These are phyloP conservation scores for Nectonema munidae DNA, from an alignment of 2,888 invertebrate species.

Conservation along the genomic window DNA sequence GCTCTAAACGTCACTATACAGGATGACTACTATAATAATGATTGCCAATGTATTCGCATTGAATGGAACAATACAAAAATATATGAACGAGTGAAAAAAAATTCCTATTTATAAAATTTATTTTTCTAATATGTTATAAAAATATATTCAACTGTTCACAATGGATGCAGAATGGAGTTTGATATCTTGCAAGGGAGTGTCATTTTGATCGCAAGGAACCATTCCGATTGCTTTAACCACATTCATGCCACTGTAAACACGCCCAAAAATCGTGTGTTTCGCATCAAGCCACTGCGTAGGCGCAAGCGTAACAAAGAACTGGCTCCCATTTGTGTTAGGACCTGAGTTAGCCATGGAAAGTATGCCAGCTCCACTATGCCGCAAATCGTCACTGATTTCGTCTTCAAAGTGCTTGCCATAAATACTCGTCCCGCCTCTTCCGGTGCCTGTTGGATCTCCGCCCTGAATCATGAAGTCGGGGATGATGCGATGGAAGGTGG, in stretches of 20 bases:
- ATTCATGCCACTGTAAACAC: conserved; percentile 25
- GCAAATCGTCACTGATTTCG: conserved; percentile 64
- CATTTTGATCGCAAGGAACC: conserved; percentile 65
- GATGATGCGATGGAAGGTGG: conserved; percentile 78
- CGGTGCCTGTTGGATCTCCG: conserved; percentile 86
- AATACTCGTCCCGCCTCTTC: conserved; percentile 74
- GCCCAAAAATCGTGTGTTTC: conserved; percentile 71
- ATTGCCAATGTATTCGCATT: too few relatives aligned
- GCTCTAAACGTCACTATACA: too few relatives aligned
- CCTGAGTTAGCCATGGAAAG: conserved; percentile 94
- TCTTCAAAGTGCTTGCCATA: conserved; percentile 77
- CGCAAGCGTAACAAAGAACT: conserved; percentile 81
- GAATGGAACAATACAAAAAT: too few relatives aligned
- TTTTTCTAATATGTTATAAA: too few relatives aligned
- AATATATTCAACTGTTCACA: too few relatives aligned
- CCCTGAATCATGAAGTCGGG: conserved; percentile 32
- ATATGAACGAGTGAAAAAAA: too few relatives aligned
- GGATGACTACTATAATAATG: too few relatives aligned
- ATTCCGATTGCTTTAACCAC: conserved; percentile 64
- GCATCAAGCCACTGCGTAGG: conserved; percentile 92
- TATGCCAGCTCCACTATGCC: conserved; percentile 66
- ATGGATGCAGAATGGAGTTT: too few relatives aligned
- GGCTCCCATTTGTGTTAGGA: conserved; percentile 76
- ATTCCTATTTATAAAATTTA: too few relatives aligned
- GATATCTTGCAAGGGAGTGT: conserved; percentile 56